These are phyloP conservation scores for Eulithis prunata DNA, from an alignment of 2,888 invertebrate species.

Conservation along the genomic window DNA sequence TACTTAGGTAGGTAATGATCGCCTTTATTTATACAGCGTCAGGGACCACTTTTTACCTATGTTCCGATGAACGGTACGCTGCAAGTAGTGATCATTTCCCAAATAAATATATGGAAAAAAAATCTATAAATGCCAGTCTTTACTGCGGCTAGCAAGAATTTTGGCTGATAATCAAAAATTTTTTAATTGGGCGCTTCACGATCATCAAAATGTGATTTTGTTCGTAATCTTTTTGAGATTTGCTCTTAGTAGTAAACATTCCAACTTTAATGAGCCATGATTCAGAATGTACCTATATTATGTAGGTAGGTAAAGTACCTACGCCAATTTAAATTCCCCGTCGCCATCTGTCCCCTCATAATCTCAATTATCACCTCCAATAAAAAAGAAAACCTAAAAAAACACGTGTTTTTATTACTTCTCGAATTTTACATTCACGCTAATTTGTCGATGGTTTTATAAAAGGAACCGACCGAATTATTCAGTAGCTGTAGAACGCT, in stretches of 20 bases:
- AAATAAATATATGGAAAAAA: no score
- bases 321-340: slow-evolving; percentile 72
- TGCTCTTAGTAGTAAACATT: slow-evolving; percentile 10
- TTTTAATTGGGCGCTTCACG: not conserved
- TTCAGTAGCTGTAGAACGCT: slow-evolving; percentile 79
- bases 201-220: slow-evolving; percentile 18
- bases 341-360: slow-evolving; percentile 69
- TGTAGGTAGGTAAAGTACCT: slow-evolving; percentile 3
- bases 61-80: no score
- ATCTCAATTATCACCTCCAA: slow-evolving; percentile 82
- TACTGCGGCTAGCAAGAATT: not conserved
- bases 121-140: no score
- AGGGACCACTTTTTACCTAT: no score
- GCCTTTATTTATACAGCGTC: no score
- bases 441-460: slow-evolving; percentile 81
- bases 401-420: slow-evolving; percentile 75
- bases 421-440: slow-evolving; percentile 81
- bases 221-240: slow-evolving; percentile 8
- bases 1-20: no score
- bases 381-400: slow-evolving; percentile 74
- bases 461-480: slow-evolving; percentile 79
- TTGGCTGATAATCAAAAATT: slow-evolving; percentile 3
- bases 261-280: slow-evolving; percentile 35
- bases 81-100: no score
- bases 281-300: slow-evolving; percentile 21